A percentile compares a stretch with the other conserved stretches of the same genome.
Conservation (phyloP, 2,888 invertebrate species). For the Apeira syringaria region DNA sequence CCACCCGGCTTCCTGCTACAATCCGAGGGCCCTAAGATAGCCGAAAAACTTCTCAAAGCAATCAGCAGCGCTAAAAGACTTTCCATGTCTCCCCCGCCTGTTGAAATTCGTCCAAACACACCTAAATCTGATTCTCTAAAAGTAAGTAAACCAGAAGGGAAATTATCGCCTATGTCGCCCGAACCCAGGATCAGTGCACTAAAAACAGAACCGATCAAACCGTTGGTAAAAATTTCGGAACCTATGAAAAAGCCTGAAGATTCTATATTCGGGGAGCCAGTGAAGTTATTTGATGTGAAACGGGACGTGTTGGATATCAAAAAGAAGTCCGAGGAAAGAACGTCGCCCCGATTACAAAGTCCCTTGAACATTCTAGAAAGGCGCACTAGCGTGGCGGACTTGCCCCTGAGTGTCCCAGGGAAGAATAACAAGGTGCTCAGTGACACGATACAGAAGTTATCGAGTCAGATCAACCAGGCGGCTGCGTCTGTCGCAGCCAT, state of each 20-base stretch:
- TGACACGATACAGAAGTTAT: slow-evolving; percentile 85
- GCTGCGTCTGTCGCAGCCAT: slow-evolving; percentile 54
- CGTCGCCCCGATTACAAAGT: slow-evolving; percentile 62
- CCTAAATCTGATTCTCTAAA: slow-evolving; percentile 58
- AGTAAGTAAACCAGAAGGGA: slow-evolving; percentile 45
- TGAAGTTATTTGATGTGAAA: slow-evolving; percentile 60
- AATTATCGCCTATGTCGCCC: slow-evolving; percentile 45
- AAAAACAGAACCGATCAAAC: slow-evolving; percentile 46
- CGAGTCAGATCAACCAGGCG: slow-evolving; percentile 76
- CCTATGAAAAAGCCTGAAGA: slow-evolving; percentile 52
- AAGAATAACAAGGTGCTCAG: slow-evolving; percentile 85
- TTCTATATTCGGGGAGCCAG: slow-evolving; percentile 69
- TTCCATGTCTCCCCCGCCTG: slow-evolving; percentile 73
- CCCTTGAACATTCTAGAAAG: slow-evolving; percentile 67
- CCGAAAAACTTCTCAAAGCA: slow-evolving; percentile 85
- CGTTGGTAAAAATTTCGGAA: slow-evolving; percentile 47
- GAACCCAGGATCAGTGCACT: slow-evolving; percentile 40
- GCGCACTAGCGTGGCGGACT: slow-evolving; percentile 70
- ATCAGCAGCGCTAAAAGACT: slow-evolving; percentile 81
- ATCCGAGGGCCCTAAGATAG: slow-evolving; percentile 83
- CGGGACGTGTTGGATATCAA: slow-evolving; percentile 60
- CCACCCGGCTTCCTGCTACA: slow-evolving; percentile 74
- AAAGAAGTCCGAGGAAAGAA: slow-evolving; percentile 62
- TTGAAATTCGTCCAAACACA: slow-evolving; percentile 56
- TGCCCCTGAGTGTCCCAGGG: slow-evolving; percentile 61